Percentiles rank a stretch among this genome's conserved stretches.
Conservation (phyloP, 2,888 invertebrate species). For the Homarus gammarus region DNA sequence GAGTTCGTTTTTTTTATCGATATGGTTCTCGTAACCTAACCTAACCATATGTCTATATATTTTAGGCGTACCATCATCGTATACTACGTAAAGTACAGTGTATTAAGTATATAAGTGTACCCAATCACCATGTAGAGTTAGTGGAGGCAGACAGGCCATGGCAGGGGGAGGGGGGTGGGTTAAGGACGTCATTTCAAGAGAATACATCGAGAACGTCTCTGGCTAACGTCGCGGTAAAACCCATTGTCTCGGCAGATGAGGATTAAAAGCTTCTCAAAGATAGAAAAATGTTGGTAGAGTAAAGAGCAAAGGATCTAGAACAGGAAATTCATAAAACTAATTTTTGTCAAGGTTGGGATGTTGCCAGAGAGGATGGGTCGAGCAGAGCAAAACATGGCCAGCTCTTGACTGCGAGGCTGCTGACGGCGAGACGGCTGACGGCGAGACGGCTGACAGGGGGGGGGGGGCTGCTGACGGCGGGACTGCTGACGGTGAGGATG, state of each 20-base stretch:
- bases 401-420: neutral
- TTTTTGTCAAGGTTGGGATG: neutral
- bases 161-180: no score
- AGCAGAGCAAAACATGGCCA: neutral
- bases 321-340: neutral
- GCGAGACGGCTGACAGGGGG: neutral
- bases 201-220: no score
- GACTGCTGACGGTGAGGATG: neutral
- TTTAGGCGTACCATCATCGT: no score
- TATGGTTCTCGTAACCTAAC: no score
- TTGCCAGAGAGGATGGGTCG: neutral
- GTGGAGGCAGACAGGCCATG: no score
- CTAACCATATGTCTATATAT: no score
- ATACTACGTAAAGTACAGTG: no score
- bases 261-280: neutral
- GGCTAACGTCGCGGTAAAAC: neutral
- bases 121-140: no score
- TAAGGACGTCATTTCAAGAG: no score
- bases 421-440: neutral
- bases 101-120: no score
- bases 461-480: neutral
- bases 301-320: neutral
- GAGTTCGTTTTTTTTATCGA: no score
- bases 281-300: neutral
- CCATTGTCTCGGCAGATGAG: neutral